Evolutionary conservation across 2,113 vertebrate species (phyloP).

Genomic region (Perccottus glenii): DNA sequence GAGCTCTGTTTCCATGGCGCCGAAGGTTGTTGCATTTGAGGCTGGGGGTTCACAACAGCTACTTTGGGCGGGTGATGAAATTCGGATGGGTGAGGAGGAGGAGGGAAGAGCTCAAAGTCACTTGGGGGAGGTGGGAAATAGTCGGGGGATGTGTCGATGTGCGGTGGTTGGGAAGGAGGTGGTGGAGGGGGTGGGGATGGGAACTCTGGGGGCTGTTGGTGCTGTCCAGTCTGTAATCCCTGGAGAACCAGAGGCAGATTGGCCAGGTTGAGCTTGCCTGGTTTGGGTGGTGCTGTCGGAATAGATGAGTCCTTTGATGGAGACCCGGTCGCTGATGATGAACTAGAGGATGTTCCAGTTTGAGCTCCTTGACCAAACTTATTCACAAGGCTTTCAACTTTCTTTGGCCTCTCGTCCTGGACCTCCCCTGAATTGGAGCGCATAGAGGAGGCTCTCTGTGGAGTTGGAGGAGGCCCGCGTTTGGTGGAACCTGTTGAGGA

Average conservation of each 20-base stretch:
- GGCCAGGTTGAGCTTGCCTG: constrained; percentile 91
- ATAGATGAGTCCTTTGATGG: constrained; percentile 84
- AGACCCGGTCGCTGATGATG: constrained; percentile 80
- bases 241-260: constrained; percentile 85
- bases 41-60: constrained; percentile 94
- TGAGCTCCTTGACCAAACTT: constrained; percentile 85
- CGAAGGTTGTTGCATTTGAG: constrained; percentile 75
- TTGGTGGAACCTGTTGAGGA: constrained; percentile 85
- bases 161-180: constrained; percentile 64
- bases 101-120: constrained; percentile 90
- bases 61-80: constrained; percentile 88
- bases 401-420: constrained; percentile 86
- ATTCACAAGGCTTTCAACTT: constrained; percentile 91
- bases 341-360: constrained; percentile 67
- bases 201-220: constrained; percentile 83
- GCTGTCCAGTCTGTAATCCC: constrained; percentile 72
- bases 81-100: constrained; percentile 82
- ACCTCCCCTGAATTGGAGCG: constrained; percentile 79
- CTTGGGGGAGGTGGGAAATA: constrained; percentile 83
- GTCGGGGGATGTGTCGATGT: constrained; percentile 78
- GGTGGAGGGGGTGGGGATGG: constrained; percentile 90
- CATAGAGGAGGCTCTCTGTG: constrained; percentile 94
- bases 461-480: constrained; percentile 88
- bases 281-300: constrained; percentile 88
- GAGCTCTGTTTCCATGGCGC: constrained; percentile 84